Evolutionary conservation across 2,888 invertebrate genomes (phyloP).

Genomic region (Mimas tiliae): DNA sequence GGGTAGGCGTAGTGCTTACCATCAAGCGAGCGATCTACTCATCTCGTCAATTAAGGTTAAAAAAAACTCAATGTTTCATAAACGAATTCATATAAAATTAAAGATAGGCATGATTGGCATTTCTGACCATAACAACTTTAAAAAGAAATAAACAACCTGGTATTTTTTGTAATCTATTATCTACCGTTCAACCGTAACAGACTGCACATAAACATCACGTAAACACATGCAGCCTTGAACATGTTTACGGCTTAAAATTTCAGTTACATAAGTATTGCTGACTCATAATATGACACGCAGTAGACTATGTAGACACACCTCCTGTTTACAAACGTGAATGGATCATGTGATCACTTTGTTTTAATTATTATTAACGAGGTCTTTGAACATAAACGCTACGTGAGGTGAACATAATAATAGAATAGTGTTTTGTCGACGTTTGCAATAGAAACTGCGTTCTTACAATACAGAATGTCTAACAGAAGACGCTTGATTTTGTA

Average conservation of each 20-base stretch:
- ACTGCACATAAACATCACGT: constrained; percentile 11
- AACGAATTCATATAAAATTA: too few species aligned
- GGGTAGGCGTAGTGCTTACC: too few species aligned
- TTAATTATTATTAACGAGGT: neutral
- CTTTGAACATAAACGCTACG: neutral
- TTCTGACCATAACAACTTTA: neutral
- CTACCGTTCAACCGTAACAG: constrained; percentile 13
- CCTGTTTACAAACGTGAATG: constrained; percentile 28
- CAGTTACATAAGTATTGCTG: constrained; percentile 26
- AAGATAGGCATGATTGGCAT: neutral
- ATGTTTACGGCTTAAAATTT: constrained; percentile 37
- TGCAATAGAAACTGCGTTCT: too few species aligned
- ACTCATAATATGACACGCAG: constrained; percentile 15
- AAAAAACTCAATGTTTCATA: too few species aligned
- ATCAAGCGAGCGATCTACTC: too few species aligned
- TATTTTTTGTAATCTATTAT: neutral
- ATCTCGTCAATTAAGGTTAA: too few species aligned
- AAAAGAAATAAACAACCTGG: neutral
- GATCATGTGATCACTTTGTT: constrained; percentile 1
- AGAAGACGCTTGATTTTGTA: too few species aligned
- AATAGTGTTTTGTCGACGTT: too few species aligned
- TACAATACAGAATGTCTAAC: too few species aligned
- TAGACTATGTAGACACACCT: constrained; percentile 27
- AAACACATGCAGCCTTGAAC: constrained; percentile 41
- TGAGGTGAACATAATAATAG: neutral